Conservation (phyloP, 2,113 vertebrate genomes). For the Okapia johnstoni region DNA sequence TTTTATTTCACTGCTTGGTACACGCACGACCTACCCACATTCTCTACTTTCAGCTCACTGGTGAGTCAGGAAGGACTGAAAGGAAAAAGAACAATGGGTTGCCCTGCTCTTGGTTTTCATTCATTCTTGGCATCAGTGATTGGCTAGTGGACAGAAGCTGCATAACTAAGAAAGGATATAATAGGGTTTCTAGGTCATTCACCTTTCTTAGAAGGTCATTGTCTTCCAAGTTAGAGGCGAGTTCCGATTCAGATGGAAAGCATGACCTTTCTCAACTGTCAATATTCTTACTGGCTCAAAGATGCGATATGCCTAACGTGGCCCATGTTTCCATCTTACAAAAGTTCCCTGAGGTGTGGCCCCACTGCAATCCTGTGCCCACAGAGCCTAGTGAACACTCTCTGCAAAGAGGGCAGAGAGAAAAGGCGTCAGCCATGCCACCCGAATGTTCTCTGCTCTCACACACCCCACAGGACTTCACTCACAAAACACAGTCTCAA, state of each 20-base stretch:
- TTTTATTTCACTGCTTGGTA: not conserved
- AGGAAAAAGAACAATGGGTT: not conserved
- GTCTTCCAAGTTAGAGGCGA: not conserved
- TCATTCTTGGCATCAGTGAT: not conserved
- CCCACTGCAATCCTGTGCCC: too few relatives aligned
- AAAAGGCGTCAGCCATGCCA: not conserved
- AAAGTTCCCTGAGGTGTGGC: too few relatives aligned
- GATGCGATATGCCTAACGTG: accelerated
- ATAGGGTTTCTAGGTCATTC: not conserved
- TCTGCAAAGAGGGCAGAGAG: not conserved
- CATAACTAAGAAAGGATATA: not conserved
- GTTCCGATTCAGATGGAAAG: not conserved
- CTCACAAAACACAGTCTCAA: not conserved
- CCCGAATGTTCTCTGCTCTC: not conserved
- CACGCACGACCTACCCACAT: not conserved
- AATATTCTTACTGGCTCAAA: not conserved
- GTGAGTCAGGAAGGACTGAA: not conserved
- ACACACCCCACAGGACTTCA: not conserved
- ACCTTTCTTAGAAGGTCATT: not conserved
- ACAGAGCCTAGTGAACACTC: accelerated
- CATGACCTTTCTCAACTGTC: accelerated
- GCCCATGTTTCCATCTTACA: not conserved
- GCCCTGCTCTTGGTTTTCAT: not conserved
- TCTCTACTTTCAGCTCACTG: not conserved
- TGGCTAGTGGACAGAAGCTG: not conserved